Conservation (phyloP, 2,888 invertebrate species). For the Imbricaverruca yamaguchii region DNA sequence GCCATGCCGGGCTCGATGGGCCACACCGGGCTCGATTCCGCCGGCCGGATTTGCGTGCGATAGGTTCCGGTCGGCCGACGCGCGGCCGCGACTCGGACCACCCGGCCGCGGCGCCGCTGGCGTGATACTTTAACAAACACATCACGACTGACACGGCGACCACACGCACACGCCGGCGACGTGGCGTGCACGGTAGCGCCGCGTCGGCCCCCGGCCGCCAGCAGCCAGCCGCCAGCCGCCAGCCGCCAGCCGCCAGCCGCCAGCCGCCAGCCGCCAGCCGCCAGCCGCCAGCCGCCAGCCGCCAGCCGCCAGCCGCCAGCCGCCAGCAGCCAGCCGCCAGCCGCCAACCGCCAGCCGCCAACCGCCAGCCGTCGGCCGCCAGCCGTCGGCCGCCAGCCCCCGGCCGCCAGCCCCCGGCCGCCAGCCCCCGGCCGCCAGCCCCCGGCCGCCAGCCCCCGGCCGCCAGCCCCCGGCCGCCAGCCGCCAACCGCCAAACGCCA, state of each 20-base stretch:
- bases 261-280: not conserved
- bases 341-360: not conserved
- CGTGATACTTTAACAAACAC: conserved; percentile 14
- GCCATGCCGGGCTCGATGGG: not conserved
- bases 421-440: not conserved
- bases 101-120: not conserved
- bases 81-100: too few relatives aligned
- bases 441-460: too few relatives aligned
- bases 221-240: not conserved
- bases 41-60: not conserved
- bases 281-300: not conserved
- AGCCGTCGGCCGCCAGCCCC: not conserved
- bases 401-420: not conserved
- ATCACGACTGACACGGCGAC: not conserved
- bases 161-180: not conserved
- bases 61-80: not conserved
- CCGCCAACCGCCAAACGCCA: not conserved
- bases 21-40: not conserved
- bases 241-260: not conserved
- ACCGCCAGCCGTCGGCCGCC: not conserved
- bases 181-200: not conserved
- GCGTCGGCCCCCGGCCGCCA: not conserved
- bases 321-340: not conserved
- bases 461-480: not conserved
- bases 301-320: not conserved